Percentiles rank a stretch among this genome's conserved stretches.
These are phyloP conservation scores for Bos taurus DNA, from an alignment of 2,113 vertebrate species.

Conservation along the genomic window DNA sequence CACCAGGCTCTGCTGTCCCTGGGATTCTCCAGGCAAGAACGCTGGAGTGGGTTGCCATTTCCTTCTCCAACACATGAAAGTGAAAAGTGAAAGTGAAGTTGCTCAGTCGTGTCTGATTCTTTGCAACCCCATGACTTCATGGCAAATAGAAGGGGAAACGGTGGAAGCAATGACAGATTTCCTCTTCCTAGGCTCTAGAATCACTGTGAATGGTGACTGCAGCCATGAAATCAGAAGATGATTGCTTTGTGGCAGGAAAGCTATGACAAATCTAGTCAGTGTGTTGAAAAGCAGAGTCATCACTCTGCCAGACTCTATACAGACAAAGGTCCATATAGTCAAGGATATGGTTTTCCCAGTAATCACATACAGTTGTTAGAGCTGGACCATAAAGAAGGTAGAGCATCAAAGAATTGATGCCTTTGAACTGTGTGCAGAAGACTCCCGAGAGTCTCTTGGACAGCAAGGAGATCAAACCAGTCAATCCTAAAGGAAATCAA, in stretches of 20 bases:
- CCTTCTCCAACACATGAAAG: too few species aligned
- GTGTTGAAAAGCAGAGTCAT: neutral
- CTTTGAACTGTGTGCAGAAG: neutral
- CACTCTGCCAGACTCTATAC: neutral
- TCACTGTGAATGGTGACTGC: neutral
- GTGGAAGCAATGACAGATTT: neutral
- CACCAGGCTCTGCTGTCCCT: too few species aligned
- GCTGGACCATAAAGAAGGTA: neutral
- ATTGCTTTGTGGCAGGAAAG: neutral
- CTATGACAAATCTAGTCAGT: neutral
- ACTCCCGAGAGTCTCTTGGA: neutral
- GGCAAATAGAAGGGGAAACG: neutral
- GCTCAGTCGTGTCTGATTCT: too few species aligned
- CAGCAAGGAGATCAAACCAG: neutral
- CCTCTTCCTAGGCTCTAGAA: neutral
- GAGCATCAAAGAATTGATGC: neutral
- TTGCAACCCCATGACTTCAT: neutral
- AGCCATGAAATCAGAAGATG: neutral
- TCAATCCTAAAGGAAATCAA: neutral
- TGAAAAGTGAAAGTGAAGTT: too few species aligned
- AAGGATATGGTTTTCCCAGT: neutral
- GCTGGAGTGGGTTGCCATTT: too few species aligned
- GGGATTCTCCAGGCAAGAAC: too few species aligned
- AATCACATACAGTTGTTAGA: neutral
- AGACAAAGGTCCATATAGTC: neutral